phyloP scores from a whole-genome alignment of 2,797 vertebrate genomes.

The Lepilemur septentrionalis region DNA sequence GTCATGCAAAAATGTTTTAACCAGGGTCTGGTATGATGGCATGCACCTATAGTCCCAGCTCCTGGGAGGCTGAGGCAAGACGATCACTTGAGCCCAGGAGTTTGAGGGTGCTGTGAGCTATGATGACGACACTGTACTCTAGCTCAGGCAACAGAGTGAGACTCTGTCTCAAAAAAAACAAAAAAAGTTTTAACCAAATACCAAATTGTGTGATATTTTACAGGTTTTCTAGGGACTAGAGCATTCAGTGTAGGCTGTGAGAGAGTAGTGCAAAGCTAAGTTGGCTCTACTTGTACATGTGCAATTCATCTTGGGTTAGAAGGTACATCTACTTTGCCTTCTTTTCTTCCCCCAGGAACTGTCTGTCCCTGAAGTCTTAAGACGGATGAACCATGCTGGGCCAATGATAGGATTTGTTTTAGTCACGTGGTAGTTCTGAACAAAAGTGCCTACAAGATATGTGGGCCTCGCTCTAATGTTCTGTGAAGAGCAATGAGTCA shows the following conservation, averaged over 20 bases:
- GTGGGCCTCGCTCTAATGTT: neutral
- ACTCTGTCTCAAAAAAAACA: neutral
- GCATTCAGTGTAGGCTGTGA: neutral
- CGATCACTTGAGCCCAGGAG: neutral
- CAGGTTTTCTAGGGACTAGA: neutral
- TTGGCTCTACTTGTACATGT: neutral
- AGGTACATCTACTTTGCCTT: neutral
- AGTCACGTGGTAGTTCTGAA: neutral
- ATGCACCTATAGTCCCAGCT: neutral
- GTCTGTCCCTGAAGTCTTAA: neutral
- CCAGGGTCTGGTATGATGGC: neutral
- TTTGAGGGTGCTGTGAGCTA: neutral
- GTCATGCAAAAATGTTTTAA: neutral
- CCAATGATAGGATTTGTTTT: neutral
- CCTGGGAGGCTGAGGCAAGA: neutral
- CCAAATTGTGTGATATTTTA: neutral
- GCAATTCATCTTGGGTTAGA: neutral
- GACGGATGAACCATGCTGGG: neutral
- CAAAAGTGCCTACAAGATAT: neutral
- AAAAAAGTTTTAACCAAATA: neutral
- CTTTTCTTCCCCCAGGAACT: neutral
- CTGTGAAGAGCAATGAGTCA: neutral
- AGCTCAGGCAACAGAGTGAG: neutral
- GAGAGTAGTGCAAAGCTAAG: neutral
- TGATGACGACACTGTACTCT: neutral